These are phyloP conservation scores for Gobio occitaniae DNA, from an alignment of 2,797 vertebrate species.

Conservation along the genomic window DNA sequence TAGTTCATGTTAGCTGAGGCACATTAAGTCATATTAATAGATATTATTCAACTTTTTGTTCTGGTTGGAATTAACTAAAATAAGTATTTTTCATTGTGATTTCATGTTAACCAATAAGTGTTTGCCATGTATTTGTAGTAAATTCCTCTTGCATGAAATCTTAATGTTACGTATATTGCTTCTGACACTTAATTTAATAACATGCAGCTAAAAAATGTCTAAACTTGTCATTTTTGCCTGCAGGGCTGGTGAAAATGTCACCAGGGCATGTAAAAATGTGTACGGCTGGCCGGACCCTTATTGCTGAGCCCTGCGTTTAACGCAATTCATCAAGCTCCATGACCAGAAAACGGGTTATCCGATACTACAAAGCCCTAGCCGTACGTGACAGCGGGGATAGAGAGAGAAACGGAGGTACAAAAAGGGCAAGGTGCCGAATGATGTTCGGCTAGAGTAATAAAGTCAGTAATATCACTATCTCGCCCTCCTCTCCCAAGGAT, in stretches of 20 bases:
- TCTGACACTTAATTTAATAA: conserved; percentile 1
- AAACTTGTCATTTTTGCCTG: not conserved
- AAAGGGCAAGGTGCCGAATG: conserved; percentile 69
- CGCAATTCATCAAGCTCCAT: not conserved
- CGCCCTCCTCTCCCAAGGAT: conserved; percentile 81
- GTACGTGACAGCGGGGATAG: conserved; percentile 29
- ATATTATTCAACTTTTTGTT: not conserved
- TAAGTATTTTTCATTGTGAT: not conserved
- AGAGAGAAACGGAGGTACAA: conserved; percentile 54
- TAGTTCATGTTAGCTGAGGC: no score
- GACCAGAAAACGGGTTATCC: conserved; percentile 16
- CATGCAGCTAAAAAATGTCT: not conserved
- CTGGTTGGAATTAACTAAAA: not conserved
- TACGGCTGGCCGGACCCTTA: not conserved
- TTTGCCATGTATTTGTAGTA: not conserved
- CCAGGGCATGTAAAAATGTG: conserved; percentile 10
- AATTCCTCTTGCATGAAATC: not conserved
- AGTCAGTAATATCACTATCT: conserved; percentile 85
- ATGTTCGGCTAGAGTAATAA: conserved; percentile 82
- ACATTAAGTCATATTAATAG: not conserved
- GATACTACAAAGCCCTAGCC: conserved; percentile 42
- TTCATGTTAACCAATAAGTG: not conserved
- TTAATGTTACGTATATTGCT: not conserved
- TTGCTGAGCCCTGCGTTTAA: conserved; percentile 6
- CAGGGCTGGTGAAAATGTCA: not conserved